phyloP scores from a whole-genome alignment of 2,888 invertebrate species.

The Epistrophella euchroma region DNA sequence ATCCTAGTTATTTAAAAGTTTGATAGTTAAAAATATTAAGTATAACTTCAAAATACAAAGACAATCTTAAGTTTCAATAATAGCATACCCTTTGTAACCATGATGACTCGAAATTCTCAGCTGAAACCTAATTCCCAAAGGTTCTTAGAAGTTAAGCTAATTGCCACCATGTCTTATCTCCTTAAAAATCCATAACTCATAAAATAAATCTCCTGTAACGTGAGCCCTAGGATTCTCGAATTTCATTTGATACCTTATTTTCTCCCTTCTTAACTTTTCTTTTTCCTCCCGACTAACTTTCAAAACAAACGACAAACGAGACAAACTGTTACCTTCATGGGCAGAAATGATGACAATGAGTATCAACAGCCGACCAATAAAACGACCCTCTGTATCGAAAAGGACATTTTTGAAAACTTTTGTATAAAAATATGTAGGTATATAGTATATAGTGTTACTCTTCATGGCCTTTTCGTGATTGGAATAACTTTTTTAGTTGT shows the following conservation, averaged over 20 bases:
- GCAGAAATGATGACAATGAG: constrained; percentile 6
- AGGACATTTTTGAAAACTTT: constrained; percentile 33
- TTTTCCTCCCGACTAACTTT: background rate
- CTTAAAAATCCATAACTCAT: constrained; percentile 10
- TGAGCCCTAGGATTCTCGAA: background rate
- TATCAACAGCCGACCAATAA: constrained; percentile 19
- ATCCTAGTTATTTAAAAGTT: background rate
- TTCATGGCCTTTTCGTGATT: constrained; percentile 60
- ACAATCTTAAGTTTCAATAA: background rate
- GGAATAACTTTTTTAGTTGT: constrained; percentile 60
- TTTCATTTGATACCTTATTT: constrained; percentile 7
- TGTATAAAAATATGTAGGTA: no score
- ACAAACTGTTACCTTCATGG: constrained; percentile 22
- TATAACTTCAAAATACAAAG: background rate
- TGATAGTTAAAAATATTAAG: background rate
- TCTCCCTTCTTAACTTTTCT: background rate
- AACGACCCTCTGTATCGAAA: background rate
- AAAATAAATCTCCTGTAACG: constrained; percentile 13
- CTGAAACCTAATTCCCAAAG: background rate
- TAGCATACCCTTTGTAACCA: background rate
- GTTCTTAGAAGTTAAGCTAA: background rate
- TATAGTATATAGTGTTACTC: constrained; percentile 14
- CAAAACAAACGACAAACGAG: background rate
- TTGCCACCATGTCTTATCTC: constrained; percentile 23
- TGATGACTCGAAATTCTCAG: background rate